Conservation (phyloP, 2,113 vertebrate genomes). For the Fukomys damarensis region DNA sequence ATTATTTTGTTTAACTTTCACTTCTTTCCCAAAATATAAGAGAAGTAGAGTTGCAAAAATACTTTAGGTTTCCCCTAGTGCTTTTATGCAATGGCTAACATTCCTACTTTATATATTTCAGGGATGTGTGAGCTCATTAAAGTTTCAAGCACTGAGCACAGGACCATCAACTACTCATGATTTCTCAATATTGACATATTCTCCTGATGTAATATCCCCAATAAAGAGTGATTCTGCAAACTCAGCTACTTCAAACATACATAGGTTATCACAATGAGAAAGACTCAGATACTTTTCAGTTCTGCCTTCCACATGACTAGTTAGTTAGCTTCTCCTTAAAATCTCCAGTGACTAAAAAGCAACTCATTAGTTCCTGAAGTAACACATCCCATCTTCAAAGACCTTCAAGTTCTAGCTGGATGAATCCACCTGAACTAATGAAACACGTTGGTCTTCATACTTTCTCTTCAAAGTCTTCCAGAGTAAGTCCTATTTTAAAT, state of each 20-base stretch:
- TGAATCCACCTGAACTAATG: background rate
- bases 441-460: background rate
- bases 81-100: background rate
- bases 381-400: background rate
- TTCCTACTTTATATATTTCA: background rate
- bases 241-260: background rate
- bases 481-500: background rate
- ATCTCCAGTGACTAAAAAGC: background rate
- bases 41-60: background rate
- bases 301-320: background rate
- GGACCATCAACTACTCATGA: background rate
- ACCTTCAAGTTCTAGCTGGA: background rate
- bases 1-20: background rate
- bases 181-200: background rate
- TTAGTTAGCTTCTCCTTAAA: background rate
- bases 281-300: background rate
- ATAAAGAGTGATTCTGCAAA: background rate
- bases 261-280: background rate
- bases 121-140: background rate
- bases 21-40: background rate
- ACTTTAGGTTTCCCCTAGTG: background rate
- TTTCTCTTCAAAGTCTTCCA: background rate
- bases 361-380: background rate
- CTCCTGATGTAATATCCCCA: background rate
- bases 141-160: background rate